Evolutionary conservation across 2,113 vertebrate species (phyloP), one percentile per base, ranked within the genome.

Genomic region (Pterophyllum scalare): DNA sequence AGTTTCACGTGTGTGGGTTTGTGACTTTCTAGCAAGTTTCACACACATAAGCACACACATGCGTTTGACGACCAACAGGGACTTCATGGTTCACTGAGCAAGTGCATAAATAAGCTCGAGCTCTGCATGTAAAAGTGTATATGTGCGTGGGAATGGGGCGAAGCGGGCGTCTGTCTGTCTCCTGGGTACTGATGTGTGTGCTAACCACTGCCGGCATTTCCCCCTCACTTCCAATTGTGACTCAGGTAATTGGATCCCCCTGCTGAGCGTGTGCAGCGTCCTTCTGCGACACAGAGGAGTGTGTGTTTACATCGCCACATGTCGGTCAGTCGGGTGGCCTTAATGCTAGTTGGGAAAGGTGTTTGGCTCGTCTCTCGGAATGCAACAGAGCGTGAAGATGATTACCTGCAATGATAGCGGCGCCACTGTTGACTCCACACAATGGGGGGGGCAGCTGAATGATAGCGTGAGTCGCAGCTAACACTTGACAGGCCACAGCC

Each of bases 231-330:
- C 77, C 81, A 88, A 80, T 88, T 54, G 58, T 12, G 14, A 79
- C 82, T 61, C 80, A 54, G 91, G 86, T 93, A 94, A 94, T 92
- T 92, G 85, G 91, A 90, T 88, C 46, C 60, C 56, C 86, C 28
- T 13, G 40, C 74, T 14, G 78, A 70, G 84, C 49, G 60, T 46
- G 67, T 2, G 46, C 35, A 35, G 75, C 70, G 19, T 87, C 83
- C 91, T 85, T 60, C 80, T 5, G 84, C 40, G 81, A 87, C 86
- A 65, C 76, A 6, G 75, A 12, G 5, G 54, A 79, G 56, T 9
- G 75, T 59, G 82, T 91, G 89, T 93, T 91, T 90, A 91, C 87
- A 88, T 61, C 38, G 46, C 72, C 31, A 7, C 81, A 52, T 40
- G 82, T 77, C 80, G 88, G 90, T 85, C 92, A 88, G 56, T 43